phyloP scores from a whole-genome alignment of 1,140 invertebrate species.

The Mamestra configurata region DNA sequence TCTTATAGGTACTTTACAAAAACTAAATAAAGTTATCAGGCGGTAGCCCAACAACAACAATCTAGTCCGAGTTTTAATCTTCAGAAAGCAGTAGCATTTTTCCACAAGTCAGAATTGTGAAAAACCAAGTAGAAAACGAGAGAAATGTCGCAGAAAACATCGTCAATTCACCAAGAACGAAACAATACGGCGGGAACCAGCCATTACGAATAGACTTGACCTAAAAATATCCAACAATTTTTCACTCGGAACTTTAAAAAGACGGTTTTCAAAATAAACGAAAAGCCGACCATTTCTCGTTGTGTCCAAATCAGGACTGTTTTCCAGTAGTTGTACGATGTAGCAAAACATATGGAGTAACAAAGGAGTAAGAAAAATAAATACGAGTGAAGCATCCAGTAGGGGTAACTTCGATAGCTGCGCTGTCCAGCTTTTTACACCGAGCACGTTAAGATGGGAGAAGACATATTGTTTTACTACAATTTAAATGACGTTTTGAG shows the following conservation, averaged over 20 bases:
- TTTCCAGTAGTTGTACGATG: conserved; percentile 39
- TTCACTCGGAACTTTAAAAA: conserved; percentile 46
- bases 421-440: not conserved
- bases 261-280: conserved; percentile 40
- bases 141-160: conserved; percentile 21
- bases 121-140: conserved; percentile 7
- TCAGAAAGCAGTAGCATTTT: not conserved
- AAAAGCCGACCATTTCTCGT: conserved; percentile 43
- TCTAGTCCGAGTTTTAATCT: not conserved
- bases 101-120: not conserved
- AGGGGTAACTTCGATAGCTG: conserved; percentile 29
- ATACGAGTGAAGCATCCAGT: conserved; percentile 20
- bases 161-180: conserved; percentile 24
- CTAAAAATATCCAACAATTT: conserved; percentile 48
- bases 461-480: not conserved
- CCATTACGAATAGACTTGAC: conserved; percentile 39
- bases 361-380: conserved; percentile 30
- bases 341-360: conserved; percentile 38
- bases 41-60: not conserved
- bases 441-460: not conserved
- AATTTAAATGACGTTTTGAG: not conserved
- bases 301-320: conserved; percentile 52
- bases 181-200: conserved; percentile 26
- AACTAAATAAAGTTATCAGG: not conserved
- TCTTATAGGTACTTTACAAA: not conserved